Percentiles rank a stretch among this genome's conserved stretches.
These are phyloP conservation scores for Hypomecis punctinalis DNA, from an alignment of 2,888 invertebrate species.

Conservation along the genomic window DNA sequence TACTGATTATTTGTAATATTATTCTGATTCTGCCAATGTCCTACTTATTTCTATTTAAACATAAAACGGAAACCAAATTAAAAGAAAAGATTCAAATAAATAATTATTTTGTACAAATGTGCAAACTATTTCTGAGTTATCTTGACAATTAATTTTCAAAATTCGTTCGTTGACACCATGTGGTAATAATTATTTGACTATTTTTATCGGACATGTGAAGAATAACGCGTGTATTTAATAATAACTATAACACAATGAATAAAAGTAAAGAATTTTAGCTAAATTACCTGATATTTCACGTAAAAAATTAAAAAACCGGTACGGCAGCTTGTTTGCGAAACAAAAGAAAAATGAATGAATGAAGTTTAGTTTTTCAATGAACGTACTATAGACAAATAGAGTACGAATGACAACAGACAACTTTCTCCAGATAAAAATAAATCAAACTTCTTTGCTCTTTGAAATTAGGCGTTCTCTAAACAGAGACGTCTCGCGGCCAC, in stretches of 20 bases:
- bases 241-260: background rate
- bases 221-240: background rate
- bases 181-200: slow-evolving; percentile 15
- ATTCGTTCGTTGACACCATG: slow-evolving; percentile 36
- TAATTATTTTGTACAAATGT: too few species aligned
- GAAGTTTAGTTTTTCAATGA: slow-evolving; percentile 7
- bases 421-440: too few species aligned
- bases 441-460: too few species aligned
- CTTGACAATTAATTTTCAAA: slow-evolving; percentile 35
- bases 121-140: too few species aligned
- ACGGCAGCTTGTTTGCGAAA: slow-evolving; percentile 14
- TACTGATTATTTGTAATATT: too few species aligned
- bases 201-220: background rate
- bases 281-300: slow-evolving; percentile 29
- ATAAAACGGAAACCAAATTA: too few species aligned
- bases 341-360: slow-evolving; percentile 15
- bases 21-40: background rate
- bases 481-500: too few species aligned
- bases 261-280: background rate
- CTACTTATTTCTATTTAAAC: too few species aligned
- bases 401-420: background rate
- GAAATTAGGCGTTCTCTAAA: too few species aligned
- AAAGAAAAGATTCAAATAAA: too few species aligned
- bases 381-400: too few species aligned
- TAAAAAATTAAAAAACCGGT: slow-evolving; percentile 30